These are phyloP conservation scores for Meta bourneti DNA, from an alignment of 2,888 invertebrate genomes.

Conservation along the genomic window DNA sequence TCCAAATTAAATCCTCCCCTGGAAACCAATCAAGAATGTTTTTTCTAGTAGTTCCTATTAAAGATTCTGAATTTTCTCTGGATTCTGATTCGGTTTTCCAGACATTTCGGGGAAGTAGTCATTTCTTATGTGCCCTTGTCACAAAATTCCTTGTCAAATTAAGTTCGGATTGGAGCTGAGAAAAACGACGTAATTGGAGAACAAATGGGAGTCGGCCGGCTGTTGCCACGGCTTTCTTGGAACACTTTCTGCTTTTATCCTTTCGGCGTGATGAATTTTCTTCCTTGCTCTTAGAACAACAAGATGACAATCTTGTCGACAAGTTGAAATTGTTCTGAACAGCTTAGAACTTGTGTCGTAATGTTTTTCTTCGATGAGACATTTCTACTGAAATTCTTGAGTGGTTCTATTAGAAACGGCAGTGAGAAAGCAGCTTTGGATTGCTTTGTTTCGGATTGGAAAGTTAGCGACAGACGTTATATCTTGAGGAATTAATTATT, in stretches of 20 bases:
- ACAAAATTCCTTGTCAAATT: neutral
- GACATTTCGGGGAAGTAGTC: neutral
- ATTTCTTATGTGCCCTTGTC: neutral
- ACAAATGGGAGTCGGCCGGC: neutral
- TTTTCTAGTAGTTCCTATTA: too few relatives aligned
- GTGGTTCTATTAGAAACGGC: neutral
- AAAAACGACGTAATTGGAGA: neutral
- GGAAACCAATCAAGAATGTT: neutral
- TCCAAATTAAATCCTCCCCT: neutral
- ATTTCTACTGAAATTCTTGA: neutral
- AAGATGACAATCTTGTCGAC: neutral
- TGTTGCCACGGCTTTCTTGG: neutral
- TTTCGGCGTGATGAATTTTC: neutral
- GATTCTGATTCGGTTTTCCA: neutral
- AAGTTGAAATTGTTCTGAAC: neutral
- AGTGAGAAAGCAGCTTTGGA: neutral
- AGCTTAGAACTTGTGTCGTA: neutral
- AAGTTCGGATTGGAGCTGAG: neutral
- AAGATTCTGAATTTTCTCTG: neutral
- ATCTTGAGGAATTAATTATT: too few relatives aligned
- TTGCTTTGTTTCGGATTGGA: neutral
- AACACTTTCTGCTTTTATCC: neutral
- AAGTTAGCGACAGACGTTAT: too few relatives aligned
- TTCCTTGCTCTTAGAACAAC: neutral
- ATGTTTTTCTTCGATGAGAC: neutral